These are phyloP conservation scores for Acholoe squamosa DNA, from an alignment of 2,888 invertebrate genomes.

Conservation along the genomic window DNA sequence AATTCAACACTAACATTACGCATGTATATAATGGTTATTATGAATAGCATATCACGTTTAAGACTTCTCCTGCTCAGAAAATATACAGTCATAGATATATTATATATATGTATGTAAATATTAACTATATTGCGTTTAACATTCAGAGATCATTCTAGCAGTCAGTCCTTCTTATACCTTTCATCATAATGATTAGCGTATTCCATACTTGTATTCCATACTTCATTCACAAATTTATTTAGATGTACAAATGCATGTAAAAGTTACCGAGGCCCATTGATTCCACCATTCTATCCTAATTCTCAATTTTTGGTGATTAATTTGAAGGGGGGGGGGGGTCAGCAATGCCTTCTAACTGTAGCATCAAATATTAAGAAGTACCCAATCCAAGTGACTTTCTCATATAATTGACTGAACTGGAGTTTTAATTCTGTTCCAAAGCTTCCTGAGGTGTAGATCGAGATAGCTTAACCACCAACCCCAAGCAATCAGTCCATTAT, in stretches of 20 bases:
- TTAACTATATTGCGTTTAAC: slow-evolving; percentile 18
- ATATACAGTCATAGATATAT: neutral
- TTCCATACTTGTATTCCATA: neutral
- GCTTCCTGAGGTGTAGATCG: neutral
- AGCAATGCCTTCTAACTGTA: neutral
- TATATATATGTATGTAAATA: neutral
- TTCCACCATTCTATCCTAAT: no score
- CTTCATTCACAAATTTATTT: neutral
- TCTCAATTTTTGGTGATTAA: no score
- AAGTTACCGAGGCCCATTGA: neutral
- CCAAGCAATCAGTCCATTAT: no score
- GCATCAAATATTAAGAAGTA: neutral
- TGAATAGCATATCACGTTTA: slow-evolving; percentile 34
- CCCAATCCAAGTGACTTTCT: neutral
- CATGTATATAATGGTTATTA: neutral
- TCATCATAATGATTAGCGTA: neutral
- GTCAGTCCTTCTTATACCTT: neutral
- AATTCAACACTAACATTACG: neutral
- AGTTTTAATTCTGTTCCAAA: neutral
- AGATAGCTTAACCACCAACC: neutral
- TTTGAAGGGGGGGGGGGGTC: no score
- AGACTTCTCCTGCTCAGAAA: slow-evolving; percentile 14
- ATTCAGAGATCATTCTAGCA: slow-evolving; percentile 25
- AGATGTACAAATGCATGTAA: neutral
- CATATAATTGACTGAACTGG: neutral